A percentile compares a stretch with the other conserved stretches of the same genome.
phyloP scores from a whole-genome alignment of 2,888 invertebrate species.

The Drosophila monieri region DNA sequence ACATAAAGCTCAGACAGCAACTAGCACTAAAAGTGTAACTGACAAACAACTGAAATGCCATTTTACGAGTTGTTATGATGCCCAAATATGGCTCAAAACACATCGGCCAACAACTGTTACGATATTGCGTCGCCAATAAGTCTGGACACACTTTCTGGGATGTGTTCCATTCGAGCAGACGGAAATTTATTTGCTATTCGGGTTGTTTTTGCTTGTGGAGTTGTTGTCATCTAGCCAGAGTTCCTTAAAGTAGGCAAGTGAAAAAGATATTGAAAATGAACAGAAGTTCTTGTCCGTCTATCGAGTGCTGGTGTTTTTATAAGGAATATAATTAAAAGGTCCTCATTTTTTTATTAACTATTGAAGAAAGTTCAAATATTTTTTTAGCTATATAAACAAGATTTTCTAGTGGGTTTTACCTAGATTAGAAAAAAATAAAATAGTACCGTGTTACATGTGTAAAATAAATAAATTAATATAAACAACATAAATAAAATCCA shows the following conservation, averaged over 20 bases:
- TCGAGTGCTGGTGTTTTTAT: conserved; percentile 14
- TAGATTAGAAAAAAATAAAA: too few relatives aligned
- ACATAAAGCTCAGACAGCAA: neutral
- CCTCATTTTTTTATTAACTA: too few relatives aligned
- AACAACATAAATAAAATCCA: neutral
- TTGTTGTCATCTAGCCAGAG: conserved; percentile 27
- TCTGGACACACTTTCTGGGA: conserved; percentile 62
- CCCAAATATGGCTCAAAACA: conserved; percentile 56
- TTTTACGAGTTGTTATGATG: conserved; percentile 65
- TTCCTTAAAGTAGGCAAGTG: conserved; percentile 49
- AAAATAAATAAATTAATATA: neutral
- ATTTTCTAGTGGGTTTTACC: too few relatives aligned
- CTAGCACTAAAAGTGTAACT: conserved; percentile 29
- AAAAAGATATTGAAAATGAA: conserved; percentile 14
- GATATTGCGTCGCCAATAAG: conserved; percentile 72
- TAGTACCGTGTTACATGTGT: too few relatives aligned
- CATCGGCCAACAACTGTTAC: conserved; percentile 17
- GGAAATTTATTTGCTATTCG: conserved; percentile 39
- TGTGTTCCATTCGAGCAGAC: conserved; percentile 30
- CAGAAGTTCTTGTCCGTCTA: neutral
- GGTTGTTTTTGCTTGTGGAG: conserved; percentile 13
- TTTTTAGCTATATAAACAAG: too few relatives aligned
- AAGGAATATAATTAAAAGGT: too few relatives aligned
- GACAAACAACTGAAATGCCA: conserved; percentile 52
- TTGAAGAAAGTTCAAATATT: too few relatives aligned